A percentile compares a stretch with the other conserved stretches of the same genome.
Conservation (phyloP, 1,140 invertebrate species). For the Hermatobates lingyangjiaoensis region DNA sequence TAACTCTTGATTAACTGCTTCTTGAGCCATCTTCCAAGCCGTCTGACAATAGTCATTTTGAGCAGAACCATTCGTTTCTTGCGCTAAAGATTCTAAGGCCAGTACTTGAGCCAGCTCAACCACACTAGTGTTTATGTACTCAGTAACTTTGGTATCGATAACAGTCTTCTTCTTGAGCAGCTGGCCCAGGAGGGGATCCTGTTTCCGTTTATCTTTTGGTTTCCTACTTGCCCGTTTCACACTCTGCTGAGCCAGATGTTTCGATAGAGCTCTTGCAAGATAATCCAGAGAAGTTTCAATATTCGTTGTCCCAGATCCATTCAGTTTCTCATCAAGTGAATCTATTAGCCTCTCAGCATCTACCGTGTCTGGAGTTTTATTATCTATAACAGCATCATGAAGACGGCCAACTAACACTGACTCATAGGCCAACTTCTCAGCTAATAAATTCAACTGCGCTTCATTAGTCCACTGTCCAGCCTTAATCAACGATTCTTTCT, state of each 20-base stretch:
- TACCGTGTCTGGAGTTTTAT: constrained; percentile 18
- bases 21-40: constrained; percentile 43
- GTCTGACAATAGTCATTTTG: constrained; percentile 31
- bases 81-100: constrained; percentile 38
- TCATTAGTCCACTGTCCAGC: constrained; percentile 40
- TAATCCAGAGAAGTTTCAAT: constrained; percentile 17
- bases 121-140: constrained; percentile 13
- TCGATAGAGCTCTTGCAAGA: constrained; percentile 13
- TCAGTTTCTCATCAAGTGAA: constrained; percentile 12
- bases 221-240: constrained; percentile 11
- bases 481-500: constrained; percentile 34
- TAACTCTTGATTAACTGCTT: constrained; percentile 46
- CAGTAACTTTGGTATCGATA: constrained; percentile 13
- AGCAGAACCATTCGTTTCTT: constrained; percentile 9
- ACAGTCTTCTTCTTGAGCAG: constrained; percentile 13
- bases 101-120: constrained; percentile 40
- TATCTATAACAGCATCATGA: constrained; percentile 29
- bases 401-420: constrained; percentile 41
- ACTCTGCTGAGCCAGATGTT: constrained; percentile 14
- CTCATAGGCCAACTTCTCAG: constrained; percentile 57
- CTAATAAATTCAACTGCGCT: constrained; percentile 43
- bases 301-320: constrained; percentile 11
- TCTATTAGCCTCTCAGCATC: constrained; percentile 23
- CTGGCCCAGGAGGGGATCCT: constrained; percentile 7
- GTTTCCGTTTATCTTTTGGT: constrained; percentile 13